Conservation (phyloP, 1,140 invertebrate species). For the Vanessa atalanta region DNA sequence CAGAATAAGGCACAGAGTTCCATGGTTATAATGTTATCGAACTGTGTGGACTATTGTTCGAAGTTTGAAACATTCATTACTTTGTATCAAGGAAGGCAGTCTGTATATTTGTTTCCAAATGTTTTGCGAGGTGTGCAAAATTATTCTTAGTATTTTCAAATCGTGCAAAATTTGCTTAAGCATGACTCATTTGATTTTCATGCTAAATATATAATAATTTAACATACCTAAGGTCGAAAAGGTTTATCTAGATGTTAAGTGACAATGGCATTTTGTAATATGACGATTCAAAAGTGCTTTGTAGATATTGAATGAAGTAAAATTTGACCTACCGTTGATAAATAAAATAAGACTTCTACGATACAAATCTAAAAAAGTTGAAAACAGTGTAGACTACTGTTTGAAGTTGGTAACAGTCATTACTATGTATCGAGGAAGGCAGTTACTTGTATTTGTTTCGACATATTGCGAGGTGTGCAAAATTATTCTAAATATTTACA, state of each 20-base stretch:
- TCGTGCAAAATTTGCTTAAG: neutral
- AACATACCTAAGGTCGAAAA: too few relatives aligned
- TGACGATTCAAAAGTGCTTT: too few relatives aligned
- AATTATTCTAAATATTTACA: neutral
- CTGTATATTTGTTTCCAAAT: neutral
- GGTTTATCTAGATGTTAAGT: too few relatives aligned
- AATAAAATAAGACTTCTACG: too few relatives aligned
- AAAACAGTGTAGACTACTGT: neutral
- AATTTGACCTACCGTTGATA: too few relatives aligned
- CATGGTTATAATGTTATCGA: constrained; percentile 8
- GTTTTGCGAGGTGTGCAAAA: neutral
- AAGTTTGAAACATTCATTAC: constrained; percentile 1
- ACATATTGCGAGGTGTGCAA: neutral
- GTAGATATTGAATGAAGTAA: too few relatives aligned
- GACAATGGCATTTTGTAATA: too few relatives aligned
- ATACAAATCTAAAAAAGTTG: too few relatives aligned
- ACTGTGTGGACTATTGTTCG: constrained; percentile 6
- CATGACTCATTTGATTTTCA: too few relatives aligned
- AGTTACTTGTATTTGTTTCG: neutral
- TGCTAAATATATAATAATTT: too few relatives aligned
- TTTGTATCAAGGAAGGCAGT: neutral
- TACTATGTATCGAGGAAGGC: neutral
- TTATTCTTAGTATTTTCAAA: neutral
- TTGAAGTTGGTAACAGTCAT: neutral
- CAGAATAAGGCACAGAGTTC: constrained; percentile 12